Base-by-base conservation (phyloP, 2,888 invertebrate genomes). In the Drosophila aldrichi region DNA sequence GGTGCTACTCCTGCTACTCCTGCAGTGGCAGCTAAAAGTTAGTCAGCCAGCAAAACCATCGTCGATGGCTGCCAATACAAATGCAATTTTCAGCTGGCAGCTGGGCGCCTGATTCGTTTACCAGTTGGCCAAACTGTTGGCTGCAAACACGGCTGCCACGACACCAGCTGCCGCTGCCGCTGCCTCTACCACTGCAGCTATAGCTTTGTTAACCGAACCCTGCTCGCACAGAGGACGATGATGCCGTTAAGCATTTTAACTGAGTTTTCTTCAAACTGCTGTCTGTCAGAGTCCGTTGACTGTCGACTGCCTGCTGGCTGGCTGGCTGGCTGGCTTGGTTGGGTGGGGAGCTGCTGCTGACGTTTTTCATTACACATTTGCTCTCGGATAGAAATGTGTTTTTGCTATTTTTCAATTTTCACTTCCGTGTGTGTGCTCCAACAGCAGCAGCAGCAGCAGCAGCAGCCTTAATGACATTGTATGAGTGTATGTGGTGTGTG, bases 351-450 rank as follows among this genome's bases (percentile, higher is more conserved):
- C 74, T 83, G 83, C 68, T 67, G 75, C 82, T 84, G 87, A 84
- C 84, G 77, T 84, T 84, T 84, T 84, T 87, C 87, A 84, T 84
- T 84, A 84, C 82, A 84, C 79, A 86, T 87, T 87, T 81, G 63
- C 75, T 70, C 72, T 70, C 57, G 70, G 67, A 73, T 74, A 73
- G 73, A 86, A 81, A 77, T 86, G 83, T 84, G 84, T 87, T 84
- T 81, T 79, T 84, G 81, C 82, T 83, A 87, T 85, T 85, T 87
- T 84, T 85, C 88, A 87, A 85, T 85, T 85, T 87, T 87, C 88
- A 85, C 84, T 87, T 85, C 88, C 85, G 79, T 66, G 65, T 82
- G 58, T 64, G 59, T 22, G 20, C 20, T 22, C 20, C n/a, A 38
- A 14, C 72, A 76, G 51, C 63, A 72, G 60, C 72, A 76, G 20